Base-by-base conservation (phyloP, 2,797 vertebrate species). In the Geotrypetes seraphini region DNA sequence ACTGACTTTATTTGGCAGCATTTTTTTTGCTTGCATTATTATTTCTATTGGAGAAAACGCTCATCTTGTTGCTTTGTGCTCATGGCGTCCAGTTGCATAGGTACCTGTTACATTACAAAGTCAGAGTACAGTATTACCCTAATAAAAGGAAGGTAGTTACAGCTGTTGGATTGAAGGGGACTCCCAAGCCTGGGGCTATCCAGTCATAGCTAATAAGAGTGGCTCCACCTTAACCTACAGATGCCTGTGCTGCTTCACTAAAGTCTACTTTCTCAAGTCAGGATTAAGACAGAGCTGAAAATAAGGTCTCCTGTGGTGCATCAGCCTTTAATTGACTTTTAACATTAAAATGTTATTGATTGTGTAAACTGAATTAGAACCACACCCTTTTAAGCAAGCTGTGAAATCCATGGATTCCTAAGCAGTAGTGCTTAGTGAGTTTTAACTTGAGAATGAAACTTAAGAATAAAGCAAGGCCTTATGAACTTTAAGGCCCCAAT, bases 131-230 rank as follows among this genome's bases (percentile, higher is more conserved):
- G 25, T 18, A 30, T 46, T 25, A 38, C 23, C 36, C 17, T 39
- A 47, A 39, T 47, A 39, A 35, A 18, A 39, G 31, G 22, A 30
- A 27, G 9, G 20, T 0, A 19, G 31, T 1, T 30, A 37, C 31
- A 14, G 10, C 19, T 3, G 37, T 25, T 4, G 33, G 16, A 36
- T 5, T 27, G 23, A 0, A 0, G 42, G 38, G 47, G 47, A 40
- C 67, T 39, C 34, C 39, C 59, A 25, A 6, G 33, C 47, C 44
- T 12, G 8, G 21, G 49, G 56, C 43, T 1, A 5, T 3, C 37
- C 1, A 7, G 30, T 5, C 0, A 9, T 10, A 44, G 47, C 19
- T 36, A 32, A 22, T 39, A 50, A 50, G 27, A 3, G 1, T 3
- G 2, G 39, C 50, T 54, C 43, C 38, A 25, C 39, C 45, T 31